Base-by-base conservation (phyloP, 2,888 invertebrate genomes). In the Apomyelois bistriatella region DNA sequence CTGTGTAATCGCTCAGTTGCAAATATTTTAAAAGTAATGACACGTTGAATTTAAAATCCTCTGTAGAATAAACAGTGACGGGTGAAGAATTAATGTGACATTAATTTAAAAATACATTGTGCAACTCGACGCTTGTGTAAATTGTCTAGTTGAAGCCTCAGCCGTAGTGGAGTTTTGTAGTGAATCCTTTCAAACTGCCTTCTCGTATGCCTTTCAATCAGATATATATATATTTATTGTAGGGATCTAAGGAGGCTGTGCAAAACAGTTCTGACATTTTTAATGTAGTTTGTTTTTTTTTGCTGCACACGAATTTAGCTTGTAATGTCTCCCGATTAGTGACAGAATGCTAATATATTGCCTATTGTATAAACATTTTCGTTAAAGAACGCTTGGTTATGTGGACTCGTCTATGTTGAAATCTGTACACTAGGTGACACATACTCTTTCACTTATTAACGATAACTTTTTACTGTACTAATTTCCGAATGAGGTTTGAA, bases 311-410 rank as follows among this genome's bases (percentile, higher is more conserved):
- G 52, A 52, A 43, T 55, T 37, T 55, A 58, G 55, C 56, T 57
- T 60, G 56, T 60, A 58, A 56, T 58, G 58, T 58, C 60, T 62
- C 62, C 61, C 60, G 54, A 54, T 56, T 58, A 61, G 62, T 63
- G 64, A 63, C 61, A 62, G 40, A 38, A 38, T 38, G 56, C 30
- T 1, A 52, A 66, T 62, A 63, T 66, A 63, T 60, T 60, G 59
- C 57, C 10, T 59, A 58, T 54, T 58, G 58, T 56, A 58, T 54
- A 56, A 63, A 61, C 53, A 58, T 72, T 74, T 65, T 63, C 68
- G 70, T 58, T 71, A 65, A 71, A 60, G 73, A 72, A 70, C 73
- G 72, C 76, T 75, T 73, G 74, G 72, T 75, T 70, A 66, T 28
- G n/a, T 46, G 15, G 28, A 46, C 3, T 30, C 32, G 30, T 46